Percentiles rank a stretch among this genome's conserved stretches.
Evolutionary conservation across 2,113 vertebrate species (phyloP).

Genomic region (Semicossyphus pulcher): DNA sequence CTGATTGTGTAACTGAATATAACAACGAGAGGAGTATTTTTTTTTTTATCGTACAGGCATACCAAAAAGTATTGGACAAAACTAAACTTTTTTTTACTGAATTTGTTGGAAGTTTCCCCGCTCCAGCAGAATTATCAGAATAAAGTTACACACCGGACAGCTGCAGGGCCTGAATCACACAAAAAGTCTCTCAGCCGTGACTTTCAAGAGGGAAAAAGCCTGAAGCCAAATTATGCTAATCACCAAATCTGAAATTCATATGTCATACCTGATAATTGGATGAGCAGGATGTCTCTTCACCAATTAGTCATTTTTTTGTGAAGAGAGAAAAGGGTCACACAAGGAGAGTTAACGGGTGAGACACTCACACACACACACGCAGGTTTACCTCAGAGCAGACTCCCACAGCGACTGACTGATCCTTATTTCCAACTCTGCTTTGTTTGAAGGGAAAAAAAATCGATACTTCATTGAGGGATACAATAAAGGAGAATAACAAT

Average conservation of each 20-base stretch:
- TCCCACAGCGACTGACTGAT: slow-evolving; percentile 11
- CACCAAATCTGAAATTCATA: slow-evolving; percentile 26
- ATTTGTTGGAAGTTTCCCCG: neutral
- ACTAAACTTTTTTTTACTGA: neutral
- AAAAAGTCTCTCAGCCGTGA: slow-evolving; percentile 10
- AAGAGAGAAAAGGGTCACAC: neutral
- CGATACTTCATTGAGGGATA: slow-evolving; percentile 46
- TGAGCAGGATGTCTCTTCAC: neutral
- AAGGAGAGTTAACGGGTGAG: too few relatives aligned
- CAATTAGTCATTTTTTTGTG: neutral
- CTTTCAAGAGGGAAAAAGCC: neutral
- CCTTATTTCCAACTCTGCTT: slow-evolving; percentile 29
- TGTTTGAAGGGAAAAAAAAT: slow-evolving; percentile 15
- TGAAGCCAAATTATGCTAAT: slow-evolving; percentile 42
- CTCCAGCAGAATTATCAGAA: neutral
- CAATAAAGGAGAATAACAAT: slow-evolving; percentile 15
- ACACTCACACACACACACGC: neutral
- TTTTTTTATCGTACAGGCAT: too few relatives aligned
- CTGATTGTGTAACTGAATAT: too few relatives aligned
- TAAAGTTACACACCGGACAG: neutral
- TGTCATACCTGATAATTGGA: slow-evolving; percentile 26
- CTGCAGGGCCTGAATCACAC: neutral
- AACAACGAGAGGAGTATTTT: too few relatives aligned
- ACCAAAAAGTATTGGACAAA: neutral
- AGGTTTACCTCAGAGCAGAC: slow-evolving; percentile 14